Evolutionary conservation across 2,113 vertebrate genomes (phyloP).

Genomic region (Rattus norvegicus): DNA sequence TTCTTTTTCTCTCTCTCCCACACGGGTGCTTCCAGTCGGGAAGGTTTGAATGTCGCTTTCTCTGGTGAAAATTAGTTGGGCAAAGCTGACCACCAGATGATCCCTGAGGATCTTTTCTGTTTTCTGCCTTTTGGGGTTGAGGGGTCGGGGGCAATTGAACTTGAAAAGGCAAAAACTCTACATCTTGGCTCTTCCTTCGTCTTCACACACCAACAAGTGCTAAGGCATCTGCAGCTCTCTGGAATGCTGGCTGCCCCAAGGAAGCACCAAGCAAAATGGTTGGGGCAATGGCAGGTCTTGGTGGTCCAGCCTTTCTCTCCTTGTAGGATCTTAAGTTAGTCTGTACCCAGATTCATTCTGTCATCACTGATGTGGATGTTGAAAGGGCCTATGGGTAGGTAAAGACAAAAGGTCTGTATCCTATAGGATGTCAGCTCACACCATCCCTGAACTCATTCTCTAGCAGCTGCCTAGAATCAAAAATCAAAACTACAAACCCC

Average conservation of each 20-base stretch:
- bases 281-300: background rate
- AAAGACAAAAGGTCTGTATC: background rate
- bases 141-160: background rate
- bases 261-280: background rate
- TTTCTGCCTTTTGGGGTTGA: background rate
- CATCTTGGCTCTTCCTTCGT: background rate
- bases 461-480: background rate
- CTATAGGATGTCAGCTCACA: background rate
- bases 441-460: background rate
- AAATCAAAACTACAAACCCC: background rate
- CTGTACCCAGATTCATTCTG: background rate
- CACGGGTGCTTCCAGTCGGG: background rate
- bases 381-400: background rate
- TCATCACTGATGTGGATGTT: background rate
- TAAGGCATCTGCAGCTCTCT: background rate
- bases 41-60: background rate
- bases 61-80: background rate
- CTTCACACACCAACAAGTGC: background rate
- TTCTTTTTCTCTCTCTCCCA: background rate
- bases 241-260: rapidly evolving
- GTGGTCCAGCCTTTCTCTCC: background rate
- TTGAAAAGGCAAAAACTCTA: background rate
- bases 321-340: background rate
- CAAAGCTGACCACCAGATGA: background rate
- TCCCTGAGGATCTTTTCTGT: background rate